Evolutionary conservation across 2,888 invertebrate species (phyloP), one percentile per base, ranked within the genome.

Genomic region (Criorhina ranunculi): DNA sequence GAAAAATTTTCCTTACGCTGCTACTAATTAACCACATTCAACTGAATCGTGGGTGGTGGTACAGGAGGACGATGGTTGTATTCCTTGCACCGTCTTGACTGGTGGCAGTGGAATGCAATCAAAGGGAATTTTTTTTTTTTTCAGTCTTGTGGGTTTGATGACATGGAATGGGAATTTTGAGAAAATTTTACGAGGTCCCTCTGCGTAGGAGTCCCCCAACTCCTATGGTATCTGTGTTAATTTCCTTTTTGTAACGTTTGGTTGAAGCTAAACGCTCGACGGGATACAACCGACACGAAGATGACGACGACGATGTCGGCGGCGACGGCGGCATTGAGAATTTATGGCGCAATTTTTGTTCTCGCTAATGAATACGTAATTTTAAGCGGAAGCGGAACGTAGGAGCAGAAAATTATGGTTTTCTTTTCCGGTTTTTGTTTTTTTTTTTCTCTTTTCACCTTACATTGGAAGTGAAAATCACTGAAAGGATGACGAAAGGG

Each of bases 301-400:
- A 24, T 4, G 24, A 24, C 4, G 24, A 24, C 4, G 24, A 3
- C 24, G 24, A 4, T 4, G 33, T n/a, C 19, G 29, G n/a, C 37
- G 49, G n/a, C 51, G 4, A 42, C 53, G 44, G 46, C 42, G 62
- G 37, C 57, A 62, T 40, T 15, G 55, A 40, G 44, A 78, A 78
- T 69, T 78, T 78, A 78, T 69, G 70, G 62, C 17, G 67, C 55
- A 66, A 55, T 73, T 77, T 60, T 66, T 73, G 66, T 60, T 66
- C 42, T 67, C 59, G 51, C 73, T 80, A 80, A 80, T 80, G 79
- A 80, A 80, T 80, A 67, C 59, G 70, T 80, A 73, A 80, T 80
- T 80, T 80, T 37, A 60, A 80, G 35, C 40, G 73, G 66, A 73
- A 73, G 33, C 57, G 33, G 79, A 67, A 59, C 15, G 40, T 67